A percentile compares a stretch with the other conserved stretches of the same genome.
phyloP scores from a whole-genome alignment of 2,113 vertebrate genomes.

The Macquaria ambigua region DNA sequence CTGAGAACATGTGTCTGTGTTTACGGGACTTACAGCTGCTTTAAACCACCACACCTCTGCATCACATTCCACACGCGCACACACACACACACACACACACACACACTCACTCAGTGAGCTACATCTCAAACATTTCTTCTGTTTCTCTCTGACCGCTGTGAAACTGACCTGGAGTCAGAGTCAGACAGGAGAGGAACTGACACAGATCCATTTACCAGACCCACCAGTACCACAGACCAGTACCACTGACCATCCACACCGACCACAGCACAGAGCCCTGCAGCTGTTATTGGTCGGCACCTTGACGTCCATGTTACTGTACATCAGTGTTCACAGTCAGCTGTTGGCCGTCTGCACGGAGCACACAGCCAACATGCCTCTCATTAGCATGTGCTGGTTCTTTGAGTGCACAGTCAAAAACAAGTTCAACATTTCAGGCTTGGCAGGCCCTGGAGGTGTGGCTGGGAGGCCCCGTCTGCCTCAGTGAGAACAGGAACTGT shows the following conservation, averaged over 20 bases:
- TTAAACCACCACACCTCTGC: not conserved
- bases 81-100: too few relatives aligned
- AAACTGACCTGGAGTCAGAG: not conserved
- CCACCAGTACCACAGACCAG: not conserved
- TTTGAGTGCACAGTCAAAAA: not conserved
- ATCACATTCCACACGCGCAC: conserved; percentile 22
- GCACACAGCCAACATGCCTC: not conserved
- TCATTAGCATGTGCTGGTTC: conserved; percentile 21
- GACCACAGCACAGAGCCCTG: not conserved
- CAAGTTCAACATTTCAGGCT: conserved; percentile 4
- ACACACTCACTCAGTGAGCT: not conserved
- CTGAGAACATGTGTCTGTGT: not conserved
- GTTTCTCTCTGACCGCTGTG: too few relatives aligned
- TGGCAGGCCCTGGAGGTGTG: conserved; percentile 23
- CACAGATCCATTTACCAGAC: not conserved
- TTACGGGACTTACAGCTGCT: not conserved
- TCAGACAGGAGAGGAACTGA: not conserved
- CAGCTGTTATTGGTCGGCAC: not conserved
- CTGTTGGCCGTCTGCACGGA: not conserved
- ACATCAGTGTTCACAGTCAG: not conserved
- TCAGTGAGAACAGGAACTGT: not conserved
- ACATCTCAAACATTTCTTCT: not conserved
- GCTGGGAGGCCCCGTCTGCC: conserved; percentile 17
- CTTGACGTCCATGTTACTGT: not conserved
- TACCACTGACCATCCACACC: too few relatives aligned